These are phyloP conservation scores for Halocynthia roretzi DNA, from an alignment of 23 tunicate genomes.

Conservation along the genomic window DNA sequence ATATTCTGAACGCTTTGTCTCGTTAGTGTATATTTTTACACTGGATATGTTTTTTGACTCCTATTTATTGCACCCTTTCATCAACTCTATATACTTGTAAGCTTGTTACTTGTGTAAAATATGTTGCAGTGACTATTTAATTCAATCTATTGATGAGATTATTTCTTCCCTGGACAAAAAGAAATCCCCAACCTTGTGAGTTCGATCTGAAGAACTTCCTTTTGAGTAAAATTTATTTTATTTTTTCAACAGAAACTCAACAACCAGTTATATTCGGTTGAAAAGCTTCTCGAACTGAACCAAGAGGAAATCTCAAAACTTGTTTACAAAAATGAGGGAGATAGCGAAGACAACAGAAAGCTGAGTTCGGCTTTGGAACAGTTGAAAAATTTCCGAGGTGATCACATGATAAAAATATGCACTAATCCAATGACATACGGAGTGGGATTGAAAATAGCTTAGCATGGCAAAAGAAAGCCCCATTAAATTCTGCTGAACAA, in stretches of 20 bases:
- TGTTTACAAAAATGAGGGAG: conserved; percentile 23
- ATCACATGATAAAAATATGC: too few species aligned
- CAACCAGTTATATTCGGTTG: conserved; percentile 35
- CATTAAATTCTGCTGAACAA: too few species aligned
- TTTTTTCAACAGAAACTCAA: conserved; percentile 12
- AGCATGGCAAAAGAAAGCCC: not conserved
- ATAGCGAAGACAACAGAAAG: conserved; percentile 53
- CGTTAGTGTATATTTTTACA: too few species aligned
- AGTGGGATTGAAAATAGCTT: too few species aligned
- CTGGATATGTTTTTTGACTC: too few species aligned
- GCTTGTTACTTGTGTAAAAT: too few species aligned
- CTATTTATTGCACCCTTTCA: too few species aligned
- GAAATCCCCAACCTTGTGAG: not conserved
- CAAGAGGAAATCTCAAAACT: conserved; percentile 30
- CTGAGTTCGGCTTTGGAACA: conserved; percentile 27
- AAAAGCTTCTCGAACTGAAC: conserved; percentile 27
- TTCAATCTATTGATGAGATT: not conserved
- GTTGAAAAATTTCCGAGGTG: conserved; percentile 46
- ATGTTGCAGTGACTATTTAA: not conserved
- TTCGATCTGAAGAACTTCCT: too few species aligned
- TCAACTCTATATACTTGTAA: too few species aligned
- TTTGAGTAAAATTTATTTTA: not conserved
- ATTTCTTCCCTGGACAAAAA: not conserved
- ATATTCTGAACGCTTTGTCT: too few species aligned
- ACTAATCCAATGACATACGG: too few species aligned